Evolutionary conservation across 2,888 invertebrate genomes (phyloP).

Genomic region (Patella caerulea): DNA sequence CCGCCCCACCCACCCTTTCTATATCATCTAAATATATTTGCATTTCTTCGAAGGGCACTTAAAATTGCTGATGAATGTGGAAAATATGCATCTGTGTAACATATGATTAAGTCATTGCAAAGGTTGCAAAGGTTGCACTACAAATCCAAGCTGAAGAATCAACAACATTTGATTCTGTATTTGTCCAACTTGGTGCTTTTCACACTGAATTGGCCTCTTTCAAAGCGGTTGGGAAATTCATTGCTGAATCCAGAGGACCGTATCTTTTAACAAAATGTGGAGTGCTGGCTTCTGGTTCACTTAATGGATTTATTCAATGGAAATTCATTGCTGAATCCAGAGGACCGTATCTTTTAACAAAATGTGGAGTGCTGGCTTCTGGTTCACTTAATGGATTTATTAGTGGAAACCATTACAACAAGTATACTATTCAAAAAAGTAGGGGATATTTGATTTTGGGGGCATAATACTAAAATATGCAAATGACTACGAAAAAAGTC

Average conservation of each 20-base stretch:
- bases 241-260: conserved; percentile 40
- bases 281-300: conserved; percentile 38
- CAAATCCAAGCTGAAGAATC: conserved; percentile 40
- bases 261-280: conserved; percentile 37
- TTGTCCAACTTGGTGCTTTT: conserved; percentile 40
- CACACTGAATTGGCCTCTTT: conserved; percentile 41
- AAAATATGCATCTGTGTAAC: conserved; percentile 16
- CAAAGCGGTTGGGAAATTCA: conserved; percentile 36
- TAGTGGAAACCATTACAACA: conserved; percentile 30
- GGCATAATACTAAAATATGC: too few relatives aligned
- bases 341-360: conserved; percentile 37
- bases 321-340: conserved; percentile 40
- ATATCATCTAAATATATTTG: too few relatives aligned
- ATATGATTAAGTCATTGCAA: conserved; percentile 37
- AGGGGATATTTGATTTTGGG: too few relatives aligned
- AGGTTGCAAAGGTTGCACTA: conserved; percentile 39
- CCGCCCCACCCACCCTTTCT: too few relatives aligned
- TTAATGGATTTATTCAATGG: conserved; percentile 38
- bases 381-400: conserved; percentile 41
- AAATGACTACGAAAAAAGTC: too few relatives aligned
- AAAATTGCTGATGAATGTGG: too few relatives aligned
- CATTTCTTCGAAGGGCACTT: too few relatives aligned
- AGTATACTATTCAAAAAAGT: too few relatives aligned
- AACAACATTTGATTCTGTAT: conserved; percentile 41
- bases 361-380: conserved; percentile 34